A percentile compares a stretch with the other conserved stretches of the same genome.
These are phyloP conservation scores for Perodicticus potto DNA, from an alignment of 2,797 vertebrate genomes.

Conservation along the genomic window DNA sequence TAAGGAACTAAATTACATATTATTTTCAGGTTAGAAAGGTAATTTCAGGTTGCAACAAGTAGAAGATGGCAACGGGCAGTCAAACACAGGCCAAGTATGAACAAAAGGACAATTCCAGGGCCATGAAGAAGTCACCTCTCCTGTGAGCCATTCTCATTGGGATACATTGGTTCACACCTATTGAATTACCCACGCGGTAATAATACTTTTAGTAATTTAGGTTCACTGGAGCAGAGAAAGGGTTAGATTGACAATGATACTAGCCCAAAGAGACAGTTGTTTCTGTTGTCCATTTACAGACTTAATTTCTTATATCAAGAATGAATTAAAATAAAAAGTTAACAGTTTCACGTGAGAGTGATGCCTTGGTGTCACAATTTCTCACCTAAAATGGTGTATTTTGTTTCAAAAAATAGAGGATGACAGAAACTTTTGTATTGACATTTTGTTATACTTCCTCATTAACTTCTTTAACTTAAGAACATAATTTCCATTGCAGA, in stretches of 20 bases:
- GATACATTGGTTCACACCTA: slow-evolving; percentile 16
- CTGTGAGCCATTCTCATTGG: neutral
- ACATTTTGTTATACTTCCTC: neutral
- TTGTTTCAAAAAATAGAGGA: neutral
- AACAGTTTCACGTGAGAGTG: neutral
- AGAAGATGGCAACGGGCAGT: neutral
- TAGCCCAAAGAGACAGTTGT: neutral
- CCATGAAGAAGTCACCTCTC: neutral
- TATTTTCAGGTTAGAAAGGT: slow-evolving; percentile 20
- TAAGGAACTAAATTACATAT: slow-evolving; percentile 32
- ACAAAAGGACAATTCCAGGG: slow-evolving; percentile 22
- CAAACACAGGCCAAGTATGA: slow-evolving; percentile 45
- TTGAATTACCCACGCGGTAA: slow-evolving; percentile 15
- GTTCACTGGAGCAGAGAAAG: slow-evolving; percentile 70
- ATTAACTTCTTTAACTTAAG: neutral
- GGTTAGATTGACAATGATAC: slow-evolving; percentile 28
- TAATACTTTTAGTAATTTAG: slow-evolving; percentile 71
- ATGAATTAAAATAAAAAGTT: slow-evolving; percentile 46
- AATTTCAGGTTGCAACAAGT: slow-evolving; percentile 46
- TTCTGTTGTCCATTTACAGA: neutral
- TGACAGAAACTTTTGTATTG: neutral
- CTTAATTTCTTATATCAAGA: neutral
- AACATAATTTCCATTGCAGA: neutral
- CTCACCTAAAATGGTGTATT: neutral
- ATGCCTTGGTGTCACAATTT: neutral